Evolutionary conservation across 2,113 vertebrate species (phyloP), one percentile per base, ranked within the genome.

Genomic region (Egretta garzetta): DNA sequence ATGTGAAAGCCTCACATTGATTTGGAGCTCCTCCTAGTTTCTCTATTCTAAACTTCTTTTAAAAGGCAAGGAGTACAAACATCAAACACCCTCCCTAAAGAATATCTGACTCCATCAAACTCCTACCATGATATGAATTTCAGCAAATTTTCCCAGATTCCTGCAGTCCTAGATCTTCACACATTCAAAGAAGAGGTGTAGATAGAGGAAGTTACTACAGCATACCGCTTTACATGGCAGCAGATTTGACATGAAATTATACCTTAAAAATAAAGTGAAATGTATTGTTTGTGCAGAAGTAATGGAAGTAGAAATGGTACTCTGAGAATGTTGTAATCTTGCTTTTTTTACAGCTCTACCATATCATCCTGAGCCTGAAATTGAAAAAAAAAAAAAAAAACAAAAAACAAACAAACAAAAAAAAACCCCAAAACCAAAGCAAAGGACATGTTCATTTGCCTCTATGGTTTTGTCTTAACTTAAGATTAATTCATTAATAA

Each of bases 1-100:
- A 45, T 1, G 2, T 35, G 14, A 43, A 2, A 52, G 2, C 6
- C 8, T 80, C 11, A 30, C 5, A 8, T 8, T 60, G 6, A 33
- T 37, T 41, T 75, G 49, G 7, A 81, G 18, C 5, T 45, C 10
- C 21, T 62, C 4, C 4, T 59, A 5, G 18, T 70, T 18, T 55
- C n/a, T 76, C 8, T 55, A 14, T 39, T 58, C 49, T 26, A 27
- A 79, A 52, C 12, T 77, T 82, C 4, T 72, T 75, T 52, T 60
- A 58, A 73, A 74, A 67, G 4, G 4, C 2, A 35, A 35, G 10
- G 4, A 60, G 8, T 72, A n/a, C 3, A 79, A 66, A 67, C 7
- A 47, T 22, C 33, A 71, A 28, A 41, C 8, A 58, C 4, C 2
- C 2, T 56, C 28, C n/a, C 3, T 55, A 45, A 80, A 45, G 20